A percentile compares a stretch with the other conserved stretches of the same genome.
Evolutionary conservation across 2,888 invertebrate genomes (phyloP).

Genomic region (Clistopyga incitator): DNA sequence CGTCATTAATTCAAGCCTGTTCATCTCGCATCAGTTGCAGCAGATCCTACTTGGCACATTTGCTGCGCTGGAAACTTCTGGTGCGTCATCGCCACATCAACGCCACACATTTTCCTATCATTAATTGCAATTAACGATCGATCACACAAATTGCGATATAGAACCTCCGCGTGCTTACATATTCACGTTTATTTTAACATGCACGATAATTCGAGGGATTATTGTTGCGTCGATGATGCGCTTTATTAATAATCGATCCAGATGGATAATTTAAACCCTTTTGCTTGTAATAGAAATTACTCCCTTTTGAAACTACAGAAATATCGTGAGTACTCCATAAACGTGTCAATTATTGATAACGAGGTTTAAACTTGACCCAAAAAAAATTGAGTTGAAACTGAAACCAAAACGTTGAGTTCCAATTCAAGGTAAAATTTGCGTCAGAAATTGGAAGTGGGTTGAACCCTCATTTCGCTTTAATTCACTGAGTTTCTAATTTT

Average conservation of each 20-base stretch:
- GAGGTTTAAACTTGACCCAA: no score
- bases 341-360: no score
- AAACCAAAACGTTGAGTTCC: no score
- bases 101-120: conserved; percentile 37
- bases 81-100: conserved; percentile 23
- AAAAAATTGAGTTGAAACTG: no score
- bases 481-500: not conserved
- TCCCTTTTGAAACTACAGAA: no score
- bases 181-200: no score
- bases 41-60: conserved; percentile 7
- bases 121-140: conserved; percentile 50
- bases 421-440: no score
- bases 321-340: no score
- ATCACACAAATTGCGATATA: not conserved
- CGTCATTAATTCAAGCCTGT: conserved; percentile 56
- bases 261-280: no score
- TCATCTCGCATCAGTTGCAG: conserved; percentile 38
- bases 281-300: no score
- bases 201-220: not conserved
- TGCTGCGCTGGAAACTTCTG: not conserved
- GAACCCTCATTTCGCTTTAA: not conserved
- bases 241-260: no score
- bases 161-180: not conserved
- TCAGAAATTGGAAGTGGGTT: not conserved
- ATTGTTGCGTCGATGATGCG: not conserved